These are phyloP conservation scores for Palythoa heliodiscus DNA, from an alignment of 92 coral and sea anemone genomes.

Conservation along the genomic window DNA sequence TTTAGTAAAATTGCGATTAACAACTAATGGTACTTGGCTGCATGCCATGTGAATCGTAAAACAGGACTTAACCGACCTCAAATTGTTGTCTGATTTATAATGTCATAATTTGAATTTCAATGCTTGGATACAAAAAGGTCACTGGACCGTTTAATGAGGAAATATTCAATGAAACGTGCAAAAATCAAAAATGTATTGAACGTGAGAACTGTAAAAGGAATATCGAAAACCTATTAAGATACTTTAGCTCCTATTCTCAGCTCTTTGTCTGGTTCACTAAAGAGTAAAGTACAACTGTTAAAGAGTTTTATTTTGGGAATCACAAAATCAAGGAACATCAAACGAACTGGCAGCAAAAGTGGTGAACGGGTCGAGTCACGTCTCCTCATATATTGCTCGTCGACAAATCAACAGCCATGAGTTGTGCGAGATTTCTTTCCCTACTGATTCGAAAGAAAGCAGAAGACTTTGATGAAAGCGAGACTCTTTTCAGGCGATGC, in stretches of 20 bases:
- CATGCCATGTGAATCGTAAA: too few relatives aligned
- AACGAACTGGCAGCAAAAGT: neutral
- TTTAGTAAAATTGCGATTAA: too few relatives aligned
- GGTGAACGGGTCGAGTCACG: neutral
- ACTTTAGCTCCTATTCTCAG: neutral
- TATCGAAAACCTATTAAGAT: neutral
- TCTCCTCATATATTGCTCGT: neutral
- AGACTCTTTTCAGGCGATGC: conserved; percentile 82
- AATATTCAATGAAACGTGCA: conserved; percentile 1
- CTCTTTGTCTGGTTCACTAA: neutral
- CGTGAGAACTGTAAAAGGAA: neutral
- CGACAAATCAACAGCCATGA: conserved; percentile 53
- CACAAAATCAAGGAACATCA: neutral
- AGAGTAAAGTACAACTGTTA: too few relatives aligned
- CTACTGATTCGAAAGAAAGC: conserved; percentile 67
- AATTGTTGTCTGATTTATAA: neutral
- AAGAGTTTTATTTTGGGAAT: neutral
- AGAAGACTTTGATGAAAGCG: conserved; percentile 62
- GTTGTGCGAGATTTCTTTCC: conserved; percentile 61
- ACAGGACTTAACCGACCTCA: too few relatives aligned
- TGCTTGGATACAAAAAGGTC: conserved; percentile 2
- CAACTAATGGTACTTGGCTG: too few relatives aligned
- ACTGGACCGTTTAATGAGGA: neutral
- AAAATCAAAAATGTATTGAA: neutral
- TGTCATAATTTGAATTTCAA: conserved; percentile 8